Evolutionary conservation across 2,888 invertebrate species (phyloP).

Genomic region (Lordiphosa fenestrarum): DNA sequence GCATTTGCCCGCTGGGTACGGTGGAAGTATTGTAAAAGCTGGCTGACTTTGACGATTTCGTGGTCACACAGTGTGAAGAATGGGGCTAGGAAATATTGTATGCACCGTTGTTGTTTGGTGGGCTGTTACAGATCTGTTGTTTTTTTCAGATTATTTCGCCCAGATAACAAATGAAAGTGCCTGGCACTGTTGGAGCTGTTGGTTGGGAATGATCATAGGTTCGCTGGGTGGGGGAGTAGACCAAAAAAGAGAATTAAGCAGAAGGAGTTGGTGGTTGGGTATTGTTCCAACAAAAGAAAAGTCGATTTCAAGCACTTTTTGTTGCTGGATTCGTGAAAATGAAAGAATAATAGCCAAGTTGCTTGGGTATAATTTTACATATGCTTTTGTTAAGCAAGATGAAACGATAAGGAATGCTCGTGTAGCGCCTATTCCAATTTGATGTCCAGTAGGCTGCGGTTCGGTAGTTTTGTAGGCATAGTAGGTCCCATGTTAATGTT

Average conservation of each 20-base stretch:
- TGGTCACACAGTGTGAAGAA: slow-evolving; percentile 74
- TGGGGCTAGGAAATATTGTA: slow-evolving; percentile 64
- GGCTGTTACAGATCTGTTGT: slow-evolving; percentile 59
- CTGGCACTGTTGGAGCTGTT: slow-evolving; percentile 40
- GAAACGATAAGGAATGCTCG: slow-evolving; percentile 29
- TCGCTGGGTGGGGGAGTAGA: slow-evolving; percentile 11
- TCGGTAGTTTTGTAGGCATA: too few relatives aligned
- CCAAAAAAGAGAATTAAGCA: slow-evolving; percentile 20
- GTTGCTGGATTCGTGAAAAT: background rate
- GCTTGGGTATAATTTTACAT: slow-evolving; percentile 44
- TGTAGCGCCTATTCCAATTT: background rate
- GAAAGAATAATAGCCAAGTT: slow-evolving; percentile 36
- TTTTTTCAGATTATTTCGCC: slow-evolving; percentile 48
- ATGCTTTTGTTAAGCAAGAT: slow-evolving; percentile 50
- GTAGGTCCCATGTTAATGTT: too few relatives aligned
- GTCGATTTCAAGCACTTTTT: slow-evolving; percentile 39
- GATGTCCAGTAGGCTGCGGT: background rate
- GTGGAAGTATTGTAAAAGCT: slow-evolving; percentile 35
- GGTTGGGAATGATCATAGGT: slow-evolving; percentile 17
- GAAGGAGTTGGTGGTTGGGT: slow-evolving; percentile 22
- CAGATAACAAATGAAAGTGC: slow-evolving; percentile 71
- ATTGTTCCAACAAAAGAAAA: slow-evolving; percentile 38
- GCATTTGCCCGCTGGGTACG: slow-evolving; percentile 5
- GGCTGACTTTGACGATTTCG: slow-evolving; percentile 69
- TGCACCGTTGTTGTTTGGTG: slow-evolving; percentile 62